These are phyloP conservation scores for Clunio marinus DNA, from an alignment of 2,888 invertebrate species.

Conservation along the genomic window DNA sequence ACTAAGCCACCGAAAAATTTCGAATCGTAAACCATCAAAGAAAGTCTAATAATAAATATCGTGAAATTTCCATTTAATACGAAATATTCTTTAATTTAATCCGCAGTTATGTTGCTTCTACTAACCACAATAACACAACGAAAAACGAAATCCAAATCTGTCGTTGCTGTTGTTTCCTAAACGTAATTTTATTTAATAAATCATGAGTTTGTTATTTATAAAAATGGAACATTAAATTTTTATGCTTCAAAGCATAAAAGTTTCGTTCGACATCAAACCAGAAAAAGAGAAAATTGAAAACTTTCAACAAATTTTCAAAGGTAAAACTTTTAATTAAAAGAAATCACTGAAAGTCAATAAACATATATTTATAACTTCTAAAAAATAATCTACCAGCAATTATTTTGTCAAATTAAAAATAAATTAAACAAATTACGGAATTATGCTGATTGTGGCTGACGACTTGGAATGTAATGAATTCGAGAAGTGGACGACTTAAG, in stretches of 20 bases:
- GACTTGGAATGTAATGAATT: neutral
- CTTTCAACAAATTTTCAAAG: neutral
- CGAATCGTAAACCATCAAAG: neutral
- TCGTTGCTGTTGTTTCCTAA: constrained; percentile 31
- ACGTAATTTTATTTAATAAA: constrained; percentile 26
- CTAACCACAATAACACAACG: constrained; percentile 1
- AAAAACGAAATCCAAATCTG: too few relatives aligned
- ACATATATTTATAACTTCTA: neutral
- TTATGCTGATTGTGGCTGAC: constrained; percentile 26
- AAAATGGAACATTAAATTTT: too few relatives aligned
- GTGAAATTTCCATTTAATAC: constrained; percentile 30
- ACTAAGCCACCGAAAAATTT: neutral
- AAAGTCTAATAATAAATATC: constrained; percentile 23
- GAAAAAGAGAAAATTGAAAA: neutral
- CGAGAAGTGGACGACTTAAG: neutral
- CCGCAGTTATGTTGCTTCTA: constrained; percentile 33
- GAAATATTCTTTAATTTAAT: constrained; percentile 36
- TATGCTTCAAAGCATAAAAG: too few relatives aligned
- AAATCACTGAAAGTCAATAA: neutral
- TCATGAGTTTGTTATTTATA: neutral
- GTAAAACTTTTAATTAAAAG: neutral
- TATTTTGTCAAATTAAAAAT: constrained; percentile 28
- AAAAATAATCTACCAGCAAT: constrained; percentile 4
- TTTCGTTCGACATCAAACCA: too few relatives aligned
- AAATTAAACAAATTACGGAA: constrained; percentile 32